Evolutionary conservation across 2,888 invertebrate genomes (phyloP).

Genomic region (Lypha dubia): DNA sequence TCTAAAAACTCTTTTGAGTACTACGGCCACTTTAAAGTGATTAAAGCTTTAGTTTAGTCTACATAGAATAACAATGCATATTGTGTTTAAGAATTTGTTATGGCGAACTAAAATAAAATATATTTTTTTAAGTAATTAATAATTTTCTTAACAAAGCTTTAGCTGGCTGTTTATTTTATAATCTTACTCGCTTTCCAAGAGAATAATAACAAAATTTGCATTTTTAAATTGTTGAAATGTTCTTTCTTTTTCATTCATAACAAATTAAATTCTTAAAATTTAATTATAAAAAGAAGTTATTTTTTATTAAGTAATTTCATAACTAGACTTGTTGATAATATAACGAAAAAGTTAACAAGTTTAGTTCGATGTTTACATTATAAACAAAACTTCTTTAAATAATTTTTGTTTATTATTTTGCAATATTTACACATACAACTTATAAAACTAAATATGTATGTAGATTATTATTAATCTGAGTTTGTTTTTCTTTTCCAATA

Average conservation of each 20-base stretch:
- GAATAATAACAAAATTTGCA: neutral
- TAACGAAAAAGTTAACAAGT: constrained; percentile 54
- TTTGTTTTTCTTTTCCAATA: constrained; percentile 54
- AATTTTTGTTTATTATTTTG: constrained; percentile 28
- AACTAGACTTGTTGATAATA: constrained; percentile 42
- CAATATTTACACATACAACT: constrained; percentile 70
- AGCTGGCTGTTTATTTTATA: too few species aligned
- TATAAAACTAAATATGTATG: constrained; percentile 64
- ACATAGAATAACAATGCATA: neutral
- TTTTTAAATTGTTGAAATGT: neutral
- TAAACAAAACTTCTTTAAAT: constrained; percentile 49
- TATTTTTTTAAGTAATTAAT: neutral
- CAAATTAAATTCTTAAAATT: constrained; percentile 60
- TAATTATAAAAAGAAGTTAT: constrained; percentile 58
- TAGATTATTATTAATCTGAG: constrained; percentile 28
- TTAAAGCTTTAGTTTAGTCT: constrained; percentile 5
- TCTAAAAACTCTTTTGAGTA: constrained; percentile 74
- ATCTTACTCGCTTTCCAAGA: too few species aligned
- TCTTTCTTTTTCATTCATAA: constrained; percentile 51
- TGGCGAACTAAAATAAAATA: neutral
- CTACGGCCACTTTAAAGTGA: constrained; percentile 76
- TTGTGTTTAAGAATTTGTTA: too few species aligned
- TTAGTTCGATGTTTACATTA: constrained; percentile 1
- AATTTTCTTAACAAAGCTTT: neutral
- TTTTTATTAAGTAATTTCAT: constrained; percentile 15